Evolutionary conservation across 2,888 invertebrate species (phyloP).

Genomic region (Eupithecia insigniata): DNA sequence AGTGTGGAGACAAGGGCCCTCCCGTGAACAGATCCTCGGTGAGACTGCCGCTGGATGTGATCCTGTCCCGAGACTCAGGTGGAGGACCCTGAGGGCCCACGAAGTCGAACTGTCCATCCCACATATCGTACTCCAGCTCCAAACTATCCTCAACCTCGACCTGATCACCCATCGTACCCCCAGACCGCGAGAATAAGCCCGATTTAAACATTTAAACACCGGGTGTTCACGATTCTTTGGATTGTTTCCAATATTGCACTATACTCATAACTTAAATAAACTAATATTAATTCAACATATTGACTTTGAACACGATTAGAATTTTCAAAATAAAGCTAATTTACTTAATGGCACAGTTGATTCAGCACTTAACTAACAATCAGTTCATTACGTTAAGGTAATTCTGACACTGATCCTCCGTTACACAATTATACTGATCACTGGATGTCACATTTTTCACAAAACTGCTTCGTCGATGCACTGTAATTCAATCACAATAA

Average conservation of each 20-base stretch:
- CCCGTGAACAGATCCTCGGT: constrained; percentile 81
- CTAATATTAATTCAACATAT: constrained; percentile 52
- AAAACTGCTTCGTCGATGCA: constrained; percentile 47
- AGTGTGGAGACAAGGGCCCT: constrained; percentile 75
- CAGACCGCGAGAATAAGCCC: constrained; percentile 75
- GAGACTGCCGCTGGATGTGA: constrained; percentile 73
- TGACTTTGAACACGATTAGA: constrained; percentile 74
- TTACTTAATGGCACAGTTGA: constrained; percentile 72
- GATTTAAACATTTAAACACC: constrained; percentile 78
- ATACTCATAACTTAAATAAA: constrained; percentile 52
- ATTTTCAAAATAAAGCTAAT: constrained; percentile 67
- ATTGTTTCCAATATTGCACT: constrained; percentile 75
- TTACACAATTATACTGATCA: constrained; percentile 56
- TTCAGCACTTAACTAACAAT: constrained; percentile 48
- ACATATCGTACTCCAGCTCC: constrained; percentile 93
- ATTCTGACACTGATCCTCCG: constrained; percentile 48
- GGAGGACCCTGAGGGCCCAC: constrained; percentile 85
- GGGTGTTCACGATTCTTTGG: constrained; percentile 65
- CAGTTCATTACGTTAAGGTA: constrained; percentile 54
- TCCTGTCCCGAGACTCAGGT: constrained; percentile 65
- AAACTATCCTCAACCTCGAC: constrained; percentile 84
- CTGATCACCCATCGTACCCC: constrained; percentile 75
- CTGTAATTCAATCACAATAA: constrained; percentile 34
- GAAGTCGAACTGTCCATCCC: constrained; percentile 95
- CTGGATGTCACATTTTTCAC: constrained; percentile 68